A percentile compares a stretch with the other conserved stretches of the same genome.
phyloP scores from a whole-genome alignment of 2,888 invertebrate genomes.

The Ophion obscuratus region DNA sequence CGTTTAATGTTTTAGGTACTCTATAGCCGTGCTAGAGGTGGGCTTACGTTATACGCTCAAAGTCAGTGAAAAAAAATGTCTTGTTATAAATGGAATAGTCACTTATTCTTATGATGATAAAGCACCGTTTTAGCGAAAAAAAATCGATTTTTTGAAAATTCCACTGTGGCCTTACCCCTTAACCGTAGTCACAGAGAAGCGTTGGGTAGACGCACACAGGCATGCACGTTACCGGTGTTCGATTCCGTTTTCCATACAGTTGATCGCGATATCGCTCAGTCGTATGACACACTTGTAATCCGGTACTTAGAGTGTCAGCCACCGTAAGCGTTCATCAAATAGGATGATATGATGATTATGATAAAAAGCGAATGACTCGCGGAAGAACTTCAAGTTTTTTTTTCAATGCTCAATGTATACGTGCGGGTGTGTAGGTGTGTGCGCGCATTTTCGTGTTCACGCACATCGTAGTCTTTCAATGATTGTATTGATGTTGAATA shows the following conservation, averaged over 20 bases:
- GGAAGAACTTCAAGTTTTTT: too few species aligned
- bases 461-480: conserved; percentile 50
- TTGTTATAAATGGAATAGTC: too few species aligned
- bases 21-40: too few species aligned
- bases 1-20: too few species aligned
- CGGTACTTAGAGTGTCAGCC: conserved; percentile 57
- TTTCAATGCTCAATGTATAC: neutral
- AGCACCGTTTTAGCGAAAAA: too few species aligned
- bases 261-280: conserved; percentile 66
- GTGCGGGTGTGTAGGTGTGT: neutral
- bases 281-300: conserved; percentile 68
- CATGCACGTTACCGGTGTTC: conserved; percentile 62
- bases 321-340: conserved; percentile 45
- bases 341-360: conserved; percentile 16
- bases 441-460: conserved; percentile 14
- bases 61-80: too few species aligned
- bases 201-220: neutral
- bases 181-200: conserved; percentile 8
- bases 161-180: too few species aligned
- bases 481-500: conserved; percentile 37
- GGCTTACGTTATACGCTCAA: too few species aligned
- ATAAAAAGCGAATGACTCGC: conserved; percentile 6
- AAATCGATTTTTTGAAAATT: too few species aligned
- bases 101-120: too few species aligned
- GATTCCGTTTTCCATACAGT: conserved; percentile 67